These are phyloP conservation scores for Sapajus apella DNA, from an alignment of 2,113 vertebrate genomes.

Conservation along the genomic window DNA sequence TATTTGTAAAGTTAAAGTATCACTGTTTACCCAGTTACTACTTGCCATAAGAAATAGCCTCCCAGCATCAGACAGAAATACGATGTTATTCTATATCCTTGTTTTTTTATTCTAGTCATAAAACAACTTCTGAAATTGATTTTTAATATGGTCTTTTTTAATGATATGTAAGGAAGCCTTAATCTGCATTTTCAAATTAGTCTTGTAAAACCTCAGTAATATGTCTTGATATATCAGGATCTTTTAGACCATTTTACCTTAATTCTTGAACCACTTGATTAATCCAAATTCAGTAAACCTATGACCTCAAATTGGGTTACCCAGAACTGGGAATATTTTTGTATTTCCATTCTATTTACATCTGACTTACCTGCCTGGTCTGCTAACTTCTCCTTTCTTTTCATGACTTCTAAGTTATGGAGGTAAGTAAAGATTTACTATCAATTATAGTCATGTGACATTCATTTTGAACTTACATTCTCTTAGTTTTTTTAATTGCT, in stretches of 20 bases:
- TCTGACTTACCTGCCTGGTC: not conserved
- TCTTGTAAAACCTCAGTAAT: constrained; percentile 25
- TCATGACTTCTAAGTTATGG: constrained; percentile 22
- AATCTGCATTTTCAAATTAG: constrained; percentile 28
- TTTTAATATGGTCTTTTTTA: constrained; percentile 43
- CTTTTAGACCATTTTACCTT: not conserved
- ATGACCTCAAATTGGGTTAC: not conserved
- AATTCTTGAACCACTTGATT: constrained; percentile 14
- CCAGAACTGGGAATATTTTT: constrained; percentile 3
- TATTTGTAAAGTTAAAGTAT: not conserved
- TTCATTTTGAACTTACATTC: constrained; percentile 43
- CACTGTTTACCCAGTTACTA: not conserved
- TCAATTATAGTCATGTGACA: constrained; percentile 20
- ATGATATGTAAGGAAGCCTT: not conserved
- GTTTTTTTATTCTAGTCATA: too few species aligned
- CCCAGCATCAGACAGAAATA: constrained; percentile 20
- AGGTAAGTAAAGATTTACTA: constrained; percentile 63
- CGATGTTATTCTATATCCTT: not conserved
- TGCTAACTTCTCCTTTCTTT: constrained; percentile 37
- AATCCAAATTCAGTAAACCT: constrained; percentile 22
- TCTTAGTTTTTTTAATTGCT: constrained; percentile 36
- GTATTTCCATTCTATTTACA: constrained; percentile 45
- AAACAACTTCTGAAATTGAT: not conserved
- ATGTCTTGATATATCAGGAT: not conserved
- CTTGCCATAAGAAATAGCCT: constrained; percentile 19